phyloP scores from a whole-genome alignment of 37 sponge, comb jelly and placozoan genomes.

The Haliclona indistincta region DNA sequence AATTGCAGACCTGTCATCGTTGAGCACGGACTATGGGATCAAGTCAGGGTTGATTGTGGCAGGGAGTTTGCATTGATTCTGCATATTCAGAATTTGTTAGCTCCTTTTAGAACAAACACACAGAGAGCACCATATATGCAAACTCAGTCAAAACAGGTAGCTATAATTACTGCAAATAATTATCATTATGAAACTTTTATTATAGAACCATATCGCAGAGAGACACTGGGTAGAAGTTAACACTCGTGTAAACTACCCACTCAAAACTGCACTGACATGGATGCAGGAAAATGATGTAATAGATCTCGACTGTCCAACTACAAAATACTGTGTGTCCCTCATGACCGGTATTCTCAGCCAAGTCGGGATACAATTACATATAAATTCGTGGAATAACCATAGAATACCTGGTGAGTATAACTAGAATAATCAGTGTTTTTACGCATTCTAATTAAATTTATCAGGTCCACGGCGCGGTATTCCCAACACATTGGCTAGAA shows the following conservation, averaged over 20 bases:
- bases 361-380: too few species aligned
- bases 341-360: too few species aligned
- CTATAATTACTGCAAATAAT: neutral
- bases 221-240: neutral
- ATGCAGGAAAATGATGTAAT: neutral
- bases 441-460: too few species aligned
- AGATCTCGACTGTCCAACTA: neutral
- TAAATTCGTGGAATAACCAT: too few species aligned
- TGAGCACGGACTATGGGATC: slow-evolving; percentile 47
- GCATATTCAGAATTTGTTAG: slow-evolving; percentile 1
- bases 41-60: slow-evolving; percentile 53
- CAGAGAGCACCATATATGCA: slow-evolving; percentile 4
- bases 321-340: neutral
- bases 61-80: slow-evolving; percentile 17
- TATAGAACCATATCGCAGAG: neutral
- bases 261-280: neutral
- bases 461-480: too few species aligned
- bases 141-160: slow-evolving; percentile 28
- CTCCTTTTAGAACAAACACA: neutral
- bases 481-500: too few species aligned
- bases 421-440: too few species aligned
- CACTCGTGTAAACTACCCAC: neutral
- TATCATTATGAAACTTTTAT: neutral
- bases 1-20: neutral
- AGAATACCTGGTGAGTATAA: too few species aligned